Conservation (phyloP, 2,888 invertebrate genomes). For the Eristalis arbustorum region DNA sequence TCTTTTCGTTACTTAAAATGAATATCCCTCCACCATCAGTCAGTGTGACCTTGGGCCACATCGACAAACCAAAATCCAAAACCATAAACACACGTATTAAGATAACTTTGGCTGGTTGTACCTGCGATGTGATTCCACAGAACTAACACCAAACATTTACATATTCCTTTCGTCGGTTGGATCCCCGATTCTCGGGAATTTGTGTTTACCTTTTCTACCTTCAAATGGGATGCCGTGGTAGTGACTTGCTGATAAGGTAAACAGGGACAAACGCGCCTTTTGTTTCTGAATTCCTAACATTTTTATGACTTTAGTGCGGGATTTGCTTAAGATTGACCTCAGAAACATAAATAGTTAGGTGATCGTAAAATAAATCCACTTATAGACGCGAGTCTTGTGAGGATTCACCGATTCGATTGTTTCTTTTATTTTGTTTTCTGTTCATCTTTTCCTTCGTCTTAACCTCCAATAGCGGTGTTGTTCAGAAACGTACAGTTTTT, state of each 20-base stretch:
- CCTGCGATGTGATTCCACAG: constrained; percentile 6
- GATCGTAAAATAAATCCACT: background rate
- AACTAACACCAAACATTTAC: constrained; percentile 22
- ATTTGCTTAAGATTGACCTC: background rate
- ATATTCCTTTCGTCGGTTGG: background rate
- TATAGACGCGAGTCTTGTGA: background rate
- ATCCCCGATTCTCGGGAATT: background rate
- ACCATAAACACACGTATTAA: background rate
- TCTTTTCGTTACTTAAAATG: background rate
- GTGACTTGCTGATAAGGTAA: background rate
- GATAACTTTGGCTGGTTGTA: background rate
- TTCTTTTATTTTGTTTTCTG: background rate
- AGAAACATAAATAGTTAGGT: background rate
- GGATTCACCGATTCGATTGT: background rate
- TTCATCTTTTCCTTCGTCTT: background rate
- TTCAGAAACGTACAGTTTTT: background rate
- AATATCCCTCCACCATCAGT: background rate
- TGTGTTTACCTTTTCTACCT: background rate
- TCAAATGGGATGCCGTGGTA: background rate
- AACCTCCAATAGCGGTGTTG: background rate
- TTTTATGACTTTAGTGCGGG: background rate
- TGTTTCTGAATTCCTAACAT: background rate
- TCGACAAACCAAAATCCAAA: background rate
- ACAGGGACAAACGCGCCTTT: background rate
- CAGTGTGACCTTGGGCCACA: background rate